These are phyloP conservation scores for Troides oblongomaculatus DNA, from an alignment of 2,888 invertebrate genomes.

Conservation along the genomic window DNA sequence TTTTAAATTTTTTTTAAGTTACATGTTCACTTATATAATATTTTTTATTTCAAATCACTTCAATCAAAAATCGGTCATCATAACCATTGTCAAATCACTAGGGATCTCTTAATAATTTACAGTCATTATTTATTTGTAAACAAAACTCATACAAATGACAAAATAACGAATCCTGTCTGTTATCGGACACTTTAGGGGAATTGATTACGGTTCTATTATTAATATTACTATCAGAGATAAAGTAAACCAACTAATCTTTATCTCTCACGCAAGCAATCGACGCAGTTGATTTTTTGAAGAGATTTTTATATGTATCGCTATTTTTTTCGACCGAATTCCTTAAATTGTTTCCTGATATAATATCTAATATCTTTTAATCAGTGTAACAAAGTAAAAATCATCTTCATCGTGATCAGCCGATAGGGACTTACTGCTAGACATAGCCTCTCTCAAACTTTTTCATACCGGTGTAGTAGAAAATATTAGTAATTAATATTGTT, in stretches of 20 bases:
- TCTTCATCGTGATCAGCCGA: too few relatives aligned
- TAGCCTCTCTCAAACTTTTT: too few relatives aligned
- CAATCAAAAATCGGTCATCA: too few relatives aligned
- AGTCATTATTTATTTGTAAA: background rate
- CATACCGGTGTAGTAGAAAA: too few relatives aligned
- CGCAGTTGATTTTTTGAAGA: background rate
- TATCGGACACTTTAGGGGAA: slow-evolving; percentile 23
- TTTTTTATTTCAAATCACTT: too few relatives aligned
- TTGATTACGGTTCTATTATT: slow-evolving; percentile 14
- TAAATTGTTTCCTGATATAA: background rate
- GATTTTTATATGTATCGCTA: background rate
- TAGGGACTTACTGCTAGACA: too few relatives aligned
- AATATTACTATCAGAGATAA: slow-evolving; percentile 19
- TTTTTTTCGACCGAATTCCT: too few relatives aligned
- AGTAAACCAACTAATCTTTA: background rate
- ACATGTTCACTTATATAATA: too few relatives aligned
- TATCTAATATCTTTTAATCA: background rate
- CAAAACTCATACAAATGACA: slow-evolving; percentile 1
- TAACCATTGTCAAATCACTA: too few relatives aligned
- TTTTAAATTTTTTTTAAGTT: too few relatives aligned
- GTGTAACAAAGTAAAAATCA: background rate
- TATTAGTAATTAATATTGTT: too few relatives aligned
- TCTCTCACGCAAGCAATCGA: background rate
- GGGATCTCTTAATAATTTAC: too few relatives aligned
- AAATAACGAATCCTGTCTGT: background rate